These are phyloP conservation scores for Macrosiphum euphorbiae DNA, from an alignment of 2,888 invertebrate species.

Conservation along the genomic window DNA sequence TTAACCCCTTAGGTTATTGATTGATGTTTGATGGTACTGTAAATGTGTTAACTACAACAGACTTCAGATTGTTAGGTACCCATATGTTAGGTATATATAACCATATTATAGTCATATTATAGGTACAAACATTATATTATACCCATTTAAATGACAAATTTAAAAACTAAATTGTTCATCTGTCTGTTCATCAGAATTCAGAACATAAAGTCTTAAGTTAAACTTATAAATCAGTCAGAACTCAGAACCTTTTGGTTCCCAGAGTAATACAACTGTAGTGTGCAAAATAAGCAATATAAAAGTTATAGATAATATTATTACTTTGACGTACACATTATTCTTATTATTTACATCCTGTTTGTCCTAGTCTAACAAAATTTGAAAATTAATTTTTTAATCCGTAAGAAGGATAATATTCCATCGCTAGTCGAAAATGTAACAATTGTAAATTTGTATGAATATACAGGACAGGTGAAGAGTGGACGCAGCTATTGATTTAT, in stretches of 20 bases:
- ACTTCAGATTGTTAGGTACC: background rate
- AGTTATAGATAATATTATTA: background rate
- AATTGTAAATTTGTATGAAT: background rate
- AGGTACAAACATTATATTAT: background rate
- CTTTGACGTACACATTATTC: background rate
- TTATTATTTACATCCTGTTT: background rate
- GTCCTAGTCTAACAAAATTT: background rate
- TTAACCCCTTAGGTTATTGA: too few species aligned
- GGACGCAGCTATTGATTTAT: constrained; percentile 20
- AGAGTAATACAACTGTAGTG: background rate
- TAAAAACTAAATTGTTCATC: background rate
- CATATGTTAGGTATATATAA: too few species aligned
- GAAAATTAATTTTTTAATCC: background rate
- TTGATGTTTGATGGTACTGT: background rate
- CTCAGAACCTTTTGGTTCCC: background rate
- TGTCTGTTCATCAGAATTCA: background rate
- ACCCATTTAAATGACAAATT: background rate
- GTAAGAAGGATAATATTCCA: background rate
- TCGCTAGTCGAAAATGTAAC: background rate
- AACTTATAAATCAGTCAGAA: background rate
- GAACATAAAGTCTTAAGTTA: background rate
- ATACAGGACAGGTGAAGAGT: background rate
- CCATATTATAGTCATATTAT: too few species aligned
- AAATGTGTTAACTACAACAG: background rate
- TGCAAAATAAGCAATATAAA: background rate